These are phyloP conservation scores for Pogona vitticeps DNA, from an alignment of 2,113 vertebrate genomes.

Conservation along the genomic window DNA sequence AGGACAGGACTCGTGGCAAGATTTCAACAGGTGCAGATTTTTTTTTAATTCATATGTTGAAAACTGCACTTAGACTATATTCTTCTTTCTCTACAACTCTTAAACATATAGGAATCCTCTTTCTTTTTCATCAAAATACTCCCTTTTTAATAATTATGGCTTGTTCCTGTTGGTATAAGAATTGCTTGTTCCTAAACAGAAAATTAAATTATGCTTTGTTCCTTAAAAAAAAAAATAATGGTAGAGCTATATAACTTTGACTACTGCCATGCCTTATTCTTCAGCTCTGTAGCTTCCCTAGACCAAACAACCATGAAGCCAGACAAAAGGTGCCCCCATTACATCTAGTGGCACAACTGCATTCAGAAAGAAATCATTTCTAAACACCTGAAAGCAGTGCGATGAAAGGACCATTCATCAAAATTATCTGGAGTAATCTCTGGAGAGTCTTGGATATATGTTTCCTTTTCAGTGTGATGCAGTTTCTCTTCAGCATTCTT, in stretches of 20 bases:
- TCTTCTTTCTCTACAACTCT: neutral
- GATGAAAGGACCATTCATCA: slow-evolving; percentile 47
- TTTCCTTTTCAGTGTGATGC: slow-evolving; percentile 35
- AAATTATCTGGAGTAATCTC: slow-evolving; percentile 42
- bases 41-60: neutral
- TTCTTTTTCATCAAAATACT: neutral
- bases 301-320: neutral
- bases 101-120: neutral
- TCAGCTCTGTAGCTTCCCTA: slow-evolving; percentile 3
- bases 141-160: neutral
- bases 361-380: slow-evolving; percentile 10
- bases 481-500: slow-evolving; percentile 40
- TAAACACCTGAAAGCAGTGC: slow-evolving; percentile 31
- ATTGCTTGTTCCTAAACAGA: neutral
- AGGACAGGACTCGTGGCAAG: neutral
- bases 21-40: neutral
- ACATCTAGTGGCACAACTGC: neutral
- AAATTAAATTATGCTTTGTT: neutral
- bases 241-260: neutral
- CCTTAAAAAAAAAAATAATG: neutral
- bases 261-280: neutral
- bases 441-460: slow-evolving; percentile 40
- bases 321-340: slow-evolving; percentile 2
- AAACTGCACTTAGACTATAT: neutral
- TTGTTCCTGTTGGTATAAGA: neutral